A percentile compares a stretch with the other conserved stretches of the same genome.
These are phyloP conservation scores for Gorsachius goisagi DNA, from an alignment of 2,113 vertebrate genomes.

Conservation along the genomic window DNA sequence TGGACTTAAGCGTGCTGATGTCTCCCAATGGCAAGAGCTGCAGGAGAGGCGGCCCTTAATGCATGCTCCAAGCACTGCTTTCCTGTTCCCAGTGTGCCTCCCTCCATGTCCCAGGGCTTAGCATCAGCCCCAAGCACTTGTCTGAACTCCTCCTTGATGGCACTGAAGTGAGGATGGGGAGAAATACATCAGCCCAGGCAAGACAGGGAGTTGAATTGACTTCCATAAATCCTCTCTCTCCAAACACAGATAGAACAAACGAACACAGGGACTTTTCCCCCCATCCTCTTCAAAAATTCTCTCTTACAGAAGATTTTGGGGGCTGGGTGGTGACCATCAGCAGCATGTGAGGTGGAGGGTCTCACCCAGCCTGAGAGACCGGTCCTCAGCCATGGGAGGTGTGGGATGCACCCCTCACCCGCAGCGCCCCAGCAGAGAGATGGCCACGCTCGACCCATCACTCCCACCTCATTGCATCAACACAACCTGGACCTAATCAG, in stretches of 20 bases:
- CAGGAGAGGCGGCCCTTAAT: accelerated
- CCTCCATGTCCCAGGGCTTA: neutral
- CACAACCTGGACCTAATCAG: neutral
- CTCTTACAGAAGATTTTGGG: neutral
- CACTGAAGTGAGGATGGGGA: neutral
- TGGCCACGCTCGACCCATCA: accelerated
- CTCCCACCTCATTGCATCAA: neutral
- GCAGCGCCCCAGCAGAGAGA: neutral
- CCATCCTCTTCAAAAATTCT: neutral
- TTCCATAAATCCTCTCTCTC: neutral
- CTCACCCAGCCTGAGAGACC: neutral
- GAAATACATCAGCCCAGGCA: neutral
- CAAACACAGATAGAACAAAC: neutral
- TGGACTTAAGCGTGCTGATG: neutral
- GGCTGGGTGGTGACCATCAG: neutral
- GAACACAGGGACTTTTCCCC: neutral
- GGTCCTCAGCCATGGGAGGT: neutral
- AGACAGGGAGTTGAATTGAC: neutral
- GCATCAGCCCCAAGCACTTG: neutral
- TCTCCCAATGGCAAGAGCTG: neutral
- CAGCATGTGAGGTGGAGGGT: neutral
- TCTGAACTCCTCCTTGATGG: neutral
- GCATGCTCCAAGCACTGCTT: accelerated
- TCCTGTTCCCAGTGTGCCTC: neutral
- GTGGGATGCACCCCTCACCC: accelerated